These are phyloP conservation scores for Drosophila mayaguana DNA, from an alignment of 2,888 invertebrate genomes.

Conservation along the genomic window DNA sequence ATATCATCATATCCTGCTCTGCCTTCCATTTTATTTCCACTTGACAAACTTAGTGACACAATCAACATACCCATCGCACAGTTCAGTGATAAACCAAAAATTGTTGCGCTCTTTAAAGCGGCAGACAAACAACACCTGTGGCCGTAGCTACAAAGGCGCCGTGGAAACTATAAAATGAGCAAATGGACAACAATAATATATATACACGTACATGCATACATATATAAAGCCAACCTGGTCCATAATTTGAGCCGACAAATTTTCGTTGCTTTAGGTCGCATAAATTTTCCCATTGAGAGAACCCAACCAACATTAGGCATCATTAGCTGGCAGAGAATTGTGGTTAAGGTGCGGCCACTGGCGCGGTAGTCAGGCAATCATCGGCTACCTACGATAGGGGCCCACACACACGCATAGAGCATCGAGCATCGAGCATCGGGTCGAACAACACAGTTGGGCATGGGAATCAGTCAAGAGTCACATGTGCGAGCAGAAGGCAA, in stretches of 20 bases:
- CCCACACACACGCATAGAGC: conserved; percentile 54
- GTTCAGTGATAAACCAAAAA: neutral
- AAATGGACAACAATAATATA: conserved; percentile 13
- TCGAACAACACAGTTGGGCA: neutral
- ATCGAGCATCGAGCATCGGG: too few species aligned
- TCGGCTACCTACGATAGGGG: conserved; percentile 26
- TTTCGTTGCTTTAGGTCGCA: conserved; percentile 52
- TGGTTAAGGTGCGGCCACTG: conserved; percentile 63
- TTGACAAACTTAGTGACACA: neutral
- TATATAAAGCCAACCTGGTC: conserved; percentile 22
- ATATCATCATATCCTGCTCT: neutral
- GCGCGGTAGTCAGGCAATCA: conserved; percentile 34
- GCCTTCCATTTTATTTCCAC: neutral
- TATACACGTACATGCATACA: neutral
- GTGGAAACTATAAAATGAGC: conserved; percentile 58
- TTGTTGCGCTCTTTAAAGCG: conserved; percentile 32
- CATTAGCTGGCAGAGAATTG: conserved; percentile 60
- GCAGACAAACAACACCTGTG: conserved; percentile 50
- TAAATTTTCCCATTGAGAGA: conserved; percentile 68
- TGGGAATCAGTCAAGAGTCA: conserved; percentile 29
- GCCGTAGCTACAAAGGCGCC: conserved; percentile 51
- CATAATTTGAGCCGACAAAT: conserved; percentile 63
- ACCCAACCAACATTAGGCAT: conserved; percentile 65
- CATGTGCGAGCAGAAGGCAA: conserved; percentile 18
- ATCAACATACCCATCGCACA: conserved; percentile 3